These are phyloP conservation scores for Bradypodion pumilum DNA, from an alignment of 2,797 vertebrate genomes.

Conservation along the genomic window DNA sequence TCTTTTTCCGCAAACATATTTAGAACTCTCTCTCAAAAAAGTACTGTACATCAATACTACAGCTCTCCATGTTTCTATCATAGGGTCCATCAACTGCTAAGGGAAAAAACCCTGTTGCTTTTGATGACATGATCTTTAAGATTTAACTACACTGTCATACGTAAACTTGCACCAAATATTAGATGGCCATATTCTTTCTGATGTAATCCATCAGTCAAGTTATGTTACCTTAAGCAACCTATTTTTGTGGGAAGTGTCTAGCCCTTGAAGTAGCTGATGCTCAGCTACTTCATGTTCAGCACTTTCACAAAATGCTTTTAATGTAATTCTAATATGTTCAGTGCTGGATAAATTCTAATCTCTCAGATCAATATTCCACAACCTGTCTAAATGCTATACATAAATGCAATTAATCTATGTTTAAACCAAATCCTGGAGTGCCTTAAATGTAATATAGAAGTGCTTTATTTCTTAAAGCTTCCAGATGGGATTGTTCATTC, in stretches of 20 bases:
- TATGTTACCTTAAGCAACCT: neutral
- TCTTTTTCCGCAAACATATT: neutral
- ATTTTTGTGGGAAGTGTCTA: neutral
- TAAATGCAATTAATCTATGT: accelerated
- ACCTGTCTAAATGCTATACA: no score
- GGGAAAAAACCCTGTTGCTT: no score
- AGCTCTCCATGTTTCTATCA: conserved; percentile 11
- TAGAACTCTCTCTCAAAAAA: conserved; percentile 40
- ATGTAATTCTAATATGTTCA: neutral
- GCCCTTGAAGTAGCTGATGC: neutral
- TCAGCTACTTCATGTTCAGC: neutral
- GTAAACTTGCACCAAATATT: neutral
- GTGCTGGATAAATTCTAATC: neutral
- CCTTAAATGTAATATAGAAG: conserved; percentile 21
- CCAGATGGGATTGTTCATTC: no score
- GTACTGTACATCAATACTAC: conserved; percentile 21
- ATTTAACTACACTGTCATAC: conserved; percentile 27
- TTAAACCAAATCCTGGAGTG: neutral
- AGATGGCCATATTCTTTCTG: neutral
- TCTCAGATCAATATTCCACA: no score
- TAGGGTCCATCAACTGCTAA: neutral
- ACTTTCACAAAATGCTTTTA: neutral
- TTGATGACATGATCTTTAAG: neutral
- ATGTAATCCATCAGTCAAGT: neutral
- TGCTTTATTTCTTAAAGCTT: no score